Evolutionary conservation across 1,140 invertebrate species (phyloP), one percentile per base, ranked within the genome.

Genomic region (Microplitis mediator): DNA sequence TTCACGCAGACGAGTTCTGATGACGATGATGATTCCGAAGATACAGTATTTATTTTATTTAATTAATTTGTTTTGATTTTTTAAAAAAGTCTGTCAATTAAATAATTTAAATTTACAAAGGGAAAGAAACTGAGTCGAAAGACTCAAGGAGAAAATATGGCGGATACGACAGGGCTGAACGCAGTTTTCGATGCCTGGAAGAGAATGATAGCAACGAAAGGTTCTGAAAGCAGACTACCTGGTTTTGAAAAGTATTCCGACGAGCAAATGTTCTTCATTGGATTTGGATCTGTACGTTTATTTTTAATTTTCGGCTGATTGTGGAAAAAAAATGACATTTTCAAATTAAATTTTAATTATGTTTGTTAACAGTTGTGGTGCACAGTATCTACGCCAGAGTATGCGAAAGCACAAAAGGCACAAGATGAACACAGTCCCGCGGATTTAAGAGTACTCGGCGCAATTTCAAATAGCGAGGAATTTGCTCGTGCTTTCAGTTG

Each of bases 91-190:
- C n/a, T n/a, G 14, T 34, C 2, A 14, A 32, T 31, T 23, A 11
- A 23, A 60, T 32, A n/a, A n/a, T 35, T 23, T 3, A 58, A n/a
- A n/a, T n/a, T n/a, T n/a, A n/a, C n/a, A 5, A 36, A 36, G 56
- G 66, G 52, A 6, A 5, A 4, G 50, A 35, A 68, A 31, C 9
- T 32, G 4, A 35, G 70, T 0, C 62, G 35, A 8, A 16, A 13
- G 34, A 74, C 73, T 5, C 52, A 31, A 54, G 88, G 87, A 36
- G 90, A 91, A 76, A 91, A 91, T 76, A 90, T 91, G 66, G 90
- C 90, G 6, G 90, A 90, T 74, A 89, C 90, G 75, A 88, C 88
- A 16, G 90, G 87, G 74, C 78, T 93, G 1, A 87, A 89, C 50
- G 85, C 88, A 66, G 89, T 90, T 0, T 89, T 87, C 70, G 74